Evolutionary conservation across 2,888 invertebrate species (phyloP).

Genomic region (Acronicta psi): DNA sequence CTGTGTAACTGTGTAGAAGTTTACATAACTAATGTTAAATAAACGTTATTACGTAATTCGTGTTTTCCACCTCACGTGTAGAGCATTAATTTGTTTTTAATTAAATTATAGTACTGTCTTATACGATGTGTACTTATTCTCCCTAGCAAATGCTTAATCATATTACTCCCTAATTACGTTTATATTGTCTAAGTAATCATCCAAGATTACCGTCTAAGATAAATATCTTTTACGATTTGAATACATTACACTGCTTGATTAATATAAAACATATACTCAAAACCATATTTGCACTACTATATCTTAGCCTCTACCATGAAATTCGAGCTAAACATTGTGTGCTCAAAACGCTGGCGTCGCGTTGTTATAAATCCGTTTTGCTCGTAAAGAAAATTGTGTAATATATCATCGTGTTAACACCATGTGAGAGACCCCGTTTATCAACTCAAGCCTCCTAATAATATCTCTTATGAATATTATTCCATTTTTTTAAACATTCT

Average conservation of each 20-base stretch:
- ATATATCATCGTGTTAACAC: conserved; percentile 84
- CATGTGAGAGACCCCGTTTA: conserved; percentile 78
- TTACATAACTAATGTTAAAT: too few species aligned
- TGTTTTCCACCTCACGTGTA: too few species aligned
- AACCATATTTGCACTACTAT: conserved; percentile 36
- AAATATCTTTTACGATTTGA: conserved; percentile 45
- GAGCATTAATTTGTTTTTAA: neutral
- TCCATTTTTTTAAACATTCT: conserved; percentile 55
- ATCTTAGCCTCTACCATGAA: conserved; percentile 46
- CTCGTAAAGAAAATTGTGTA: conserved; percentile 85
- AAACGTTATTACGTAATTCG: too few species aligned
- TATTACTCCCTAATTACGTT: conserved; percentile 28
- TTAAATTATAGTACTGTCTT: neutral
- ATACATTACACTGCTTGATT: conserved; percentile 46
- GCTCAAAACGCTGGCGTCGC: conserved; percentile 68
- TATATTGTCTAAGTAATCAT: conserved; percentile 36
- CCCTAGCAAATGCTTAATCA: conserved; percentile 23
- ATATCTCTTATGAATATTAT: conserved; percentile 67
- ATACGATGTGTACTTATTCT: too few species aligned
- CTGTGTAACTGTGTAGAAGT: too few species aligned
- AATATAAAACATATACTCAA: conserved; percentile 45
- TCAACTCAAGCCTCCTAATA: conserved; percentile 80
- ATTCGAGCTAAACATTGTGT: conserved; percentile 59
- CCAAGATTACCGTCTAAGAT: conserved; percentile 37
- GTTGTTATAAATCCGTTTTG: conserved; percentile 79